Base-by-base conservation (phyloP, 2,888 invertebrate genomes). In the Aporophyla lueneburgensis region DNA sequence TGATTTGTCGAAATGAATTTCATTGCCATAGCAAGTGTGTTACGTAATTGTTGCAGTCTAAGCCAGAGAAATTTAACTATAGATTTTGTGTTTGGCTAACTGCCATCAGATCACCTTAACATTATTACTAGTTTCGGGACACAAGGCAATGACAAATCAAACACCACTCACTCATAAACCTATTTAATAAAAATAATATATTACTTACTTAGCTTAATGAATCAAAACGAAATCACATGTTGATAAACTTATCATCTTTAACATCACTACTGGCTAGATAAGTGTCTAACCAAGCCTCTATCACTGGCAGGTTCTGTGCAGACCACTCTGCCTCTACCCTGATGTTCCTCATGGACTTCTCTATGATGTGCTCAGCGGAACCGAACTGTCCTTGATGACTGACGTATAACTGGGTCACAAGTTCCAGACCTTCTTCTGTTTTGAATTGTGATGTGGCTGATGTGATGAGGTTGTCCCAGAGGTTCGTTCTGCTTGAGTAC, bases 251-350 rank as follows among this genome's bases (percentile, higher is more conserved):
- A 40, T 92, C 87, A 75, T 92, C 92, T 51, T 91, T 92, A 0
- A 91, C 89, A n/a, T 88, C 84, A 19, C 88, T 89, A 5, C 78
- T 91, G 2, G 90, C 90, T 2, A 94, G 87, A 53, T 92, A 94
- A 2, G 75, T 83, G 78, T 97, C 97, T 5, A 98, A 93, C 98
- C 98, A 98, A 16, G 96, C 94, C 80, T 98, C 97, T 59, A 98
- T 98, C 0, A 98, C 97, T 0, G 98, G 98, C 7, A 98, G 92
- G 90, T 98, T 98, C 71, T 97, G 97, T 71, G 97, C 97, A 54
- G 98, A 98, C 98, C 98, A 98, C 88, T 97, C 97, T 0, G 97
- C 97, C 90, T 98, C 98, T 87, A 98, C 98, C 85, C 97, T 97
- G 62, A 98, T 98, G 81, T 97, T 98, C 86, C 97, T 97, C 88